phyloP scores from a whole-genome alignment of 2,113 vertebrate genomes.

The Uria lomvia region DNA sequence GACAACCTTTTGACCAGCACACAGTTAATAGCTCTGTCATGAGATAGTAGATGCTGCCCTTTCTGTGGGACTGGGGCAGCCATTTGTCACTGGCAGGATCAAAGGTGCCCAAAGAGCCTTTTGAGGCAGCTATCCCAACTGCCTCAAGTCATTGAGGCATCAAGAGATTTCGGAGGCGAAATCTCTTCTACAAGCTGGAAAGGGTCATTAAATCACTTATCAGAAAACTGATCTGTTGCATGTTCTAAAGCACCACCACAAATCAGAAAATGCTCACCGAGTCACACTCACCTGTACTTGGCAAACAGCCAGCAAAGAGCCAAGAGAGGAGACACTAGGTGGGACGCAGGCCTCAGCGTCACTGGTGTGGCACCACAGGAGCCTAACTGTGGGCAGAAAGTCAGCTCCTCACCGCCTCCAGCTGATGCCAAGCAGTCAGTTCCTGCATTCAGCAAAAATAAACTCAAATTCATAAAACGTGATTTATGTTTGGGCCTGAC shows the following conservation, averaged over 20 bases:
- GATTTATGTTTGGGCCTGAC: not conserved
- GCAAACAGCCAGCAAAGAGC: not conserved
- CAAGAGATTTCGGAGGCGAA: not conserved
- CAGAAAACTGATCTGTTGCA: not conserved
- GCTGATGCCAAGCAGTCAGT: not conserved
- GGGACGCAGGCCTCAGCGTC: not conserved
- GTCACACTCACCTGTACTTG: accelerated
- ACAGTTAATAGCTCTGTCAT: not conserved
- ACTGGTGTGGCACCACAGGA: not conserved
- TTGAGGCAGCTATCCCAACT: not conserved
- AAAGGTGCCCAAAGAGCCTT: not conserved
- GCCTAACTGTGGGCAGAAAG: not conserved
- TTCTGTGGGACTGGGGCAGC: not conserved
- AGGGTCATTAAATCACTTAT: not conserved
- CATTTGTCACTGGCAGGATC: not conserved
- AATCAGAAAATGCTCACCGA: not conserved
- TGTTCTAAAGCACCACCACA: not conserved
- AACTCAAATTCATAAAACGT: not conserved
- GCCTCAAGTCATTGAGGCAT: no score
- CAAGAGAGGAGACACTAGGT: not conserved
- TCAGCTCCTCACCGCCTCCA: not conserved
- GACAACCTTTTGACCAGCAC: not conserved
- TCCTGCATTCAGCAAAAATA: not conserved
- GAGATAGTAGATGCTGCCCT: not conserved
- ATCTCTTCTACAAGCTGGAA: not conserved